phyloP scores from a whole-genome alignment of 2,888 invertebrate genomes.

The Ganaspis brasiliensis region DNA sequence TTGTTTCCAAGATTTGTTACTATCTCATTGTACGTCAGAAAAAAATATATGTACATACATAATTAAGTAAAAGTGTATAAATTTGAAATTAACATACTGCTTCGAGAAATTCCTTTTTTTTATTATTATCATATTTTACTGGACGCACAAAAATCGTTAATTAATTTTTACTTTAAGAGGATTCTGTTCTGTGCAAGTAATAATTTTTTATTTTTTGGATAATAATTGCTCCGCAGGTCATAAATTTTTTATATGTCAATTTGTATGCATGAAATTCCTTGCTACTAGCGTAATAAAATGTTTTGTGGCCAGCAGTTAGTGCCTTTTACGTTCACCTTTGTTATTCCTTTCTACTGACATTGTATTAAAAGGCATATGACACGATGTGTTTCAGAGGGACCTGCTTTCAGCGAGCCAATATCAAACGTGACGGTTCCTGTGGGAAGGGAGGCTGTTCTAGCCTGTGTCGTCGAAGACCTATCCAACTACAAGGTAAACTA shows the following conservation, averaged over 20 bases:
- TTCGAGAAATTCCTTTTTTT: too few species aligned
- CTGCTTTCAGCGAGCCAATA: conserved; percentile 91
- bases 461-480: conserved; percentile 92
- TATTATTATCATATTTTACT: too few species aligned
- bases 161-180: too few species aligned
- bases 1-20: neutral
- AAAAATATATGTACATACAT: too few species aligned
- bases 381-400: conserved; percentile 85
- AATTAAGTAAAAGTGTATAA: too few species aligned
- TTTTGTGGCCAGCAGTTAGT: conserved; percentile 23
- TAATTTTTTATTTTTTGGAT: too few species aligned
- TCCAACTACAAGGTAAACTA: conserved; percentile 89
- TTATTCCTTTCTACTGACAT: conserved; percentile 5
- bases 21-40: too few species aligned
- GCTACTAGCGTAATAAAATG: neutral
- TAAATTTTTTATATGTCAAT: neutral
- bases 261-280: neutral
- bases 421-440: conserved; percentile 92
- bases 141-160: too few species aligned
- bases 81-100: too few species aligned
- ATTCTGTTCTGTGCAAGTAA: too few species aligned
- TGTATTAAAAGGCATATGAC: conserved; percentile 59
- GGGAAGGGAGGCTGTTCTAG: conserved; percentile 91
- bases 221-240: neutral
- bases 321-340: conserved; percentile 27